Conservation (phyloP, 2,888 invertebrate genomes). For the Euplexia lucipara region DNA sequence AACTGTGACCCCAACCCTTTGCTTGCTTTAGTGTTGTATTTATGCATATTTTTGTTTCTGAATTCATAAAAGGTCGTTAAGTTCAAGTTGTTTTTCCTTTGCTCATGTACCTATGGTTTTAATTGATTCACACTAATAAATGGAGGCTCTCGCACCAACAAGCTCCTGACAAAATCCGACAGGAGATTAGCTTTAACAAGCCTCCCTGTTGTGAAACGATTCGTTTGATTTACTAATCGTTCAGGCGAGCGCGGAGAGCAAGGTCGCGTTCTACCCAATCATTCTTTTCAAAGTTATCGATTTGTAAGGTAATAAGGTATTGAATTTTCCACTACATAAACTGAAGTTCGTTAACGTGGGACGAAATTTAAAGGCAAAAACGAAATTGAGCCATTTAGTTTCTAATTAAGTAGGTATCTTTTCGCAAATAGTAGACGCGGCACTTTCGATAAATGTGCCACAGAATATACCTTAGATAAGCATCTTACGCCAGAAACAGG, state of each 20-base stretch:
- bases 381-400: conserved; percentile 40
- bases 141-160: conserved; percentile 4
- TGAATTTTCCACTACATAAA: conserved; percentile 63
- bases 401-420: conserved; percentile 30
- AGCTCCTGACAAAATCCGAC: conserved; percentile 28
- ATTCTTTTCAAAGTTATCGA: conserved; percentile 59
- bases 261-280: conserved; percentile 16
- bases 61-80: conserved; percentile 7
- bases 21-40: too few species aligned
- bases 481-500: conserved; percentile 7
- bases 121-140: conserved; percentile 41
- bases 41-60: background rate
- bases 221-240: conserved; percentile 48
- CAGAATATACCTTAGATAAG: conserved; percentile 27
- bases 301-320: conserved; percentile 55
- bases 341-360: conserved; percentile 35
- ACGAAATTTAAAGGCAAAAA: conserved; percentile 36
- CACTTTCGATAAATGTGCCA: conserved; percentile 18
- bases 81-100: conserved; percentile 12
- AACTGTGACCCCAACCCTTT: background rate
- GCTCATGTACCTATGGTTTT: conserved; percentile 9
- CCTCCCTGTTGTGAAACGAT: conserved; percentile 37
- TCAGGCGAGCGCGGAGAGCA: conserved; percentile 10
- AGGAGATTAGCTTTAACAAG: conserved; percentile 37
- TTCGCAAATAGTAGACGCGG: conserved; percentile 9